Conservation (phyloP, 2,888 invertebrate species). For the Andrena camellia region DNA sequence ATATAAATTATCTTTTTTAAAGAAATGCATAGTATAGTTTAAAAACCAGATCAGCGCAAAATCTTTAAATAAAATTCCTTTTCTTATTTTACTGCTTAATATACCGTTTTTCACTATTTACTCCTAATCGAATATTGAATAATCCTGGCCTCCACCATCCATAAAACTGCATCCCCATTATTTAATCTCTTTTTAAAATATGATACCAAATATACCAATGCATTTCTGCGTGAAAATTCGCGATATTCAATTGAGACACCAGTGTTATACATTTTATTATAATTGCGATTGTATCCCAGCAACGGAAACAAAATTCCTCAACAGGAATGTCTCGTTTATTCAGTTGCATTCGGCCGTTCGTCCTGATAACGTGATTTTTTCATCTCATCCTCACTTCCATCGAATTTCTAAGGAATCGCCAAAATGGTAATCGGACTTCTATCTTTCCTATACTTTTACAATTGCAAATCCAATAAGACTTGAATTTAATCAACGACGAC, state of each 20-base stretch:
- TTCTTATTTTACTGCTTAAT: too few relatives aligned
- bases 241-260: background rate
- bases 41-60: background rate
- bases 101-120: background rate
- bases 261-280: background rate
- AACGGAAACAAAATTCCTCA: conserved; percentile 65
- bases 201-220: too few relatives aligned
- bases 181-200: too few relatives aligned
- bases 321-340: conserved; percentile 32
- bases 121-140: background rate
- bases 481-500: background rate
- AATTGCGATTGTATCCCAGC: conserved; percentile 34
- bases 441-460: background rate
- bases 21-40: background rate
- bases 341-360: conserved; percentile 51
- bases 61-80: too few relatives aligned
- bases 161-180: background rate
- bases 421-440: conserved; percentile 63
- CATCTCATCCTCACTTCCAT: conserved; percentile 30
- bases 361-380: conserved; percentile 50
- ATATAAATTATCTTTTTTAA: too few relatives aligned
- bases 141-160: background rate
- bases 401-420: conserved; percentile 25
- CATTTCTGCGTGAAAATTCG: background rate
- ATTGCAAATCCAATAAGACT: background rate